Evolutionary conservation across 2,888 invertebrate species (phyloP).

Genomic region (Danaus chrysippus): DNA sequence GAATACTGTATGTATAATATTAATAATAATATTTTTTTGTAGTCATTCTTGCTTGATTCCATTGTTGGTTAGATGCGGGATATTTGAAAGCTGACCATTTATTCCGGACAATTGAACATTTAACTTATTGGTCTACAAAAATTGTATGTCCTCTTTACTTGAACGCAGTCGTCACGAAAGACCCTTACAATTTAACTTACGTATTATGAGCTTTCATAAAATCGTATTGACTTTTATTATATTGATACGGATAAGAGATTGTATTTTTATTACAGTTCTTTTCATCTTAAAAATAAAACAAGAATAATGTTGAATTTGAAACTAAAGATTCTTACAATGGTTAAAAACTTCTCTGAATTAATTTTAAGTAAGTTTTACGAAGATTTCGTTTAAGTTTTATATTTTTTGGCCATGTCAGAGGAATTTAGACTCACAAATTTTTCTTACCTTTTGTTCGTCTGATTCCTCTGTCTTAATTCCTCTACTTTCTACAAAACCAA

Average conservation of each 20-base stretch:
- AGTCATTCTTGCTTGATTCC: constrained; percentile 34
- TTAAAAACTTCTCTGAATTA: too few relatives aligned
- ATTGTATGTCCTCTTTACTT: constrained; percentile 49
- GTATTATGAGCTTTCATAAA: constrained; percentile 26
- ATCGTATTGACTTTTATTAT: constrained; percentile 23
- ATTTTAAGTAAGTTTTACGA: too few relatives aligned
- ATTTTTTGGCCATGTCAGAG: too few relatives aligned
- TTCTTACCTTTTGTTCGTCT: too few relatives aligned
- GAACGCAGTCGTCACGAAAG: constrained; percentile 41
- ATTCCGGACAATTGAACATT: constrained; percentile 66
- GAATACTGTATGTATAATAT: too few relatives aligned
- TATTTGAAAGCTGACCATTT: constrained; percentile 46
- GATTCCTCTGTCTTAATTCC: too few relatives aligned
- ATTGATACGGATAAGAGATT: background rate
- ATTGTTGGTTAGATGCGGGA: constrained; percentile 39
- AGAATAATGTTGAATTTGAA: too few relatives aligned
- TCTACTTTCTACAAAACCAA: too few relatives aligned
- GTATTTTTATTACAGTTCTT: constrained; percentile 1
- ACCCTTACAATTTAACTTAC: constrained; percentile 25
- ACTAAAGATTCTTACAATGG: too few relatives aligned
- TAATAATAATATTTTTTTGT: constrained; percentile 26
- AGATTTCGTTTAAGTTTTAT: too few relatives aligned
- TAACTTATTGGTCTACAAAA: constrained; percentile 57
- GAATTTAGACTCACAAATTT: too few relatives aligned
- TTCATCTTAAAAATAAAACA: background rate